phyloP scores from a whole-genome alignment of 2,888 invertebrate species.

The Callimorpha dominula region DNA sequence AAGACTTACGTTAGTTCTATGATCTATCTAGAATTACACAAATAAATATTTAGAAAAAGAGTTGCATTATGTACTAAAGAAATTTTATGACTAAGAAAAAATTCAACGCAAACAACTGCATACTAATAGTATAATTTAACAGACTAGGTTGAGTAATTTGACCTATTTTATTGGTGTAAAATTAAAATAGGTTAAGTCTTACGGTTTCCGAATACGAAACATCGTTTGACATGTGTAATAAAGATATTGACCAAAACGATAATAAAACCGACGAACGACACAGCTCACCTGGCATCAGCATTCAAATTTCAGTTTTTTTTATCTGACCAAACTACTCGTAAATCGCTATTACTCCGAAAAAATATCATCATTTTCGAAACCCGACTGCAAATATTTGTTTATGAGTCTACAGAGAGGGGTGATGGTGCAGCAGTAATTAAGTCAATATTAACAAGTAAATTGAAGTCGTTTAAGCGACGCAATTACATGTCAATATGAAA shows the following conservation, averaged over 20 bases:
- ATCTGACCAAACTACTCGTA: too few species aligned
- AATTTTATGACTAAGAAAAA: too few species aligned
- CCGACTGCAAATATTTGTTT: not conserved
- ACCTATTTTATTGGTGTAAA: not conserved
- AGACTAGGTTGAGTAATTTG: not conserved
- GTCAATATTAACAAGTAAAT: constrained; percentile 10
- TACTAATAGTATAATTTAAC: too few species aligned
- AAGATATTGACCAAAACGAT: not conserved
- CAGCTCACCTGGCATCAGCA: not conserved
- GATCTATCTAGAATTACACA: too few species aligned
- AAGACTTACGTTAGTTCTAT: not conserved
- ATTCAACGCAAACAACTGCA: not conserved
- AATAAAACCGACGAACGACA: not conserved
- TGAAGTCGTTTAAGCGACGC: constrained; percentile 31
- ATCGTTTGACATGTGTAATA: not conserved
- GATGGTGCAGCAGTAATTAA: not conserved
- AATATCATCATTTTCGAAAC: not conserved
- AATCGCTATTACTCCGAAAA: not conserved
- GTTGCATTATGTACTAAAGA: too few species aligned
- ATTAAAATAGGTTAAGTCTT: not conserved
- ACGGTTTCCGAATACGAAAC: not conserved
- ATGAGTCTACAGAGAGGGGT: not conserved
- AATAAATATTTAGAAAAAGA: too few species aligned
- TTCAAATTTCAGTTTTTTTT: too few species aligned
- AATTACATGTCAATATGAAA: constrained; percentile 55